phyloP scores from a whole-genome alignment of 2,113 vertebrate genomes.

The Pogona vitticeps region DNA sequence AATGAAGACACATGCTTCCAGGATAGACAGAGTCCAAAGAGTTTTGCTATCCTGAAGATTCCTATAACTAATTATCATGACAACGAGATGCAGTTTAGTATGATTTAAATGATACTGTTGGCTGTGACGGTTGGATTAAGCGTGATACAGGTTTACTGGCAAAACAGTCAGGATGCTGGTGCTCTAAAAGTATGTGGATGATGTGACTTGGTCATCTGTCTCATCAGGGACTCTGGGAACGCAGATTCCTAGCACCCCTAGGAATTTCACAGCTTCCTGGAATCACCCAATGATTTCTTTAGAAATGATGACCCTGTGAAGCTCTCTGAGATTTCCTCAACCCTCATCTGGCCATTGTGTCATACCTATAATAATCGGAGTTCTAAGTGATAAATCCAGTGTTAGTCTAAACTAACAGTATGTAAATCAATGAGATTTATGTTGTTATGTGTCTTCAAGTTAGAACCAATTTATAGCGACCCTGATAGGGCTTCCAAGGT shows the following conservation, averaged over 20 bases:
- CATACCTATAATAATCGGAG: neutral
- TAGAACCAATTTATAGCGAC: too few relatives aligned
- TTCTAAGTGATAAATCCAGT: neutral
- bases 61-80: neutral
- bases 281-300: neutral
- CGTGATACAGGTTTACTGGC: too few relatives aligned
- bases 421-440: too few relatives aligned
- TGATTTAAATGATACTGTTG: neutral
- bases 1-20: neutral
- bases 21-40: neutral
- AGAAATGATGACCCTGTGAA: neutral
- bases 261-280: neutral
- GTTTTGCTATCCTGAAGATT: neutral
- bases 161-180: neutral
- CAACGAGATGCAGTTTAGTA: neutral
- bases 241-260: neutral
- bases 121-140: neutral
- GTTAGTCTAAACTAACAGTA: too few relatives aligned
- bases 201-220: too few relatives aligned
- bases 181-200: neutral
- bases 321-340: neutral
- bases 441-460: too few relatives aligned
- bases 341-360: neutral
- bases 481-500: too few relatives aligned
- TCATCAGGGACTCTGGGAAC: neutral